These are phyloP conservation scores for Sinonovacula constricta DNA, from an alignment of 1,140 invertebrate species.

Conservation along the genomic window DNA sequence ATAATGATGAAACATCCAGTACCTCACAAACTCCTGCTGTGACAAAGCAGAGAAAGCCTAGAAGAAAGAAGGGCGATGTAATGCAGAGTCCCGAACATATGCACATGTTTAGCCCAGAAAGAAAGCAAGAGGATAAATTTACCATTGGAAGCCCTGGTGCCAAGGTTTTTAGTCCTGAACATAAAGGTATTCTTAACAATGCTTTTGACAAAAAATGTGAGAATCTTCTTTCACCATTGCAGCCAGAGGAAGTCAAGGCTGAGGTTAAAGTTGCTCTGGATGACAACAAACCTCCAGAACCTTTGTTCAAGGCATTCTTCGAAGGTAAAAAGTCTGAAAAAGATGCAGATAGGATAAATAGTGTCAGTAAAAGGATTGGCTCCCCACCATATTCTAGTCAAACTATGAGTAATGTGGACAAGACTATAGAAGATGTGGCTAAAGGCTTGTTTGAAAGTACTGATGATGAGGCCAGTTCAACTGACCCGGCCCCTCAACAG, in stretches of 20 bases:
- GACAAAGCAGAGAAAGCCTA: conserved; percentile 43
- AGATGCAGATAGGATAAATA: conserved; percentile 26
- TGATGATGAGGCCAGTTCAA: conserved; percentile 46
- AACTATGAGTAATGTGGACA: conserved; percentile 70
- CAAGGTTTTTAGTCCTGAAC: conserved; percentile 34
- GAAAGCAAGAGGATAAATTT: conserved; percentile 28
- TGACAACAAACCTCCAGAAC: conserved; percentile 47
- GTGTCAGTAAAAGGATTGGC: conserved; percentile 28
- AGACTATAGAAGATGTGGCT: conserved; percentile 74
- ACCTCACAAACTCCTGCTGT: not conserved
- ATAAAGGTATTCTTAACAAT: conserved; percentile 13
- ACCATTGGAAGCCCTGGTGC: conserved; percentile 34
- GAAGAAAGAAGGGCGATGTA: conserved; percentile 38
- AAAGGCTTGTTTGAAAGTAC: conserved; percentile 73
- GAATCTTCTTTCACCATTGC: conserved; percentile 24
- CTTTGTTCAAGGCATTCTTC: conserved; percentile 52
- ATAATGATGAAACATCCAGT: conserved; percentile 54
- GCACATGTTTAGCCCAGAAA: conserved; percentile 42
- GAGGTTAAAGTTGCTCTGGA: conserved; percentile 35
- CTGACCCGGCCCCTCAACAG: conserved; percentile 12
- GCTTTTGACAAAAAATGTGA: conserved; percentile 29
- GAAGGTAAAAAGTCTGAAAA: conserved; percentile 40
- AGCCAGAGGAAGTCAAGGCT: conserved; percentile 24
- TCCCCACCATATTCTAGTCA: not conserved
- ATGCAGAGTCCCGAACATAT: conserved; percentile 40